These are phyloP conservation scores for Numenius phaeopus DNA, from an alignment of 2,797 vertebrate genomes.

Conservation along the genomic window DNA sequence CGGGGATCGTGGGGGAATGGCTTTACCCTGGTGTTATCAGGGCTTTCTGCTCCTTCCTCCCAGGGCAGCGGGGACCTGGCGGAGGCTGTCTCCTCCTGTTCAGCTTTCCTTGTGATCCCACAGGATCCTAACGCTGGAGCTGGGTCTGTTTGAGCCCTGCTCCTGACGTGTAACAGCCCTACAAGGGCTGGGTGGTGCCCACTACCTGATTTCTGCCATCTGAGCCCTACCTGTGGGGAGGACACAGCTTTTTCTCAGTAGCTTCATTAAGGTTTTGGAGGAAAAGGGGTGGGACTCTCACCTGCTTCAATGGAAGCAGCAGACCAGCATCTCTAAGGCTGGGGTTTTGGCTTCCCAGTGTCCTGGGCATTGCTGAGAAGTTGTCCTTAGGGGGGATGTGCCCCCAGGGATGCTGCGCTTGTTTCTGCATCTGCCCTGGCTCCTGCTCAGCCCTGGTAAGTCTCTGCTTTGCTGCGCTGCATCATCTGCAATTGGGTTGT, in stretches of 20 bases:
- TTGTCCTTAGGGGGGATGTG: accelerated
- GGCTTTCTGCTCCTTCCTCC: neutral
- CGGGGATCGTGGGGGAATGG: accelerated
- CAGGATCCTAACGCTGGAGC: neutral
- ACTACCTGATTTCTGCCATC: accelerated
- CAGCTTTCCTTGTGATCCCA: neutral
- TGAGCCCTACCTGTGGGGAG: neutral
- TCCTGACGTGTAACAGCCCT: neutral
- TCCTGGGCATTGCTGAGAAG: accelerated
- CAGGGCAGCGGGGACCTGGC: neutral
- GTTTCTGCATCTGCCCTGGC: neutral
- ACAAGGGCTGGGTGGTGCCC: accelerated
- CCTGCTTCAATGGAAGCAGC: neutral
- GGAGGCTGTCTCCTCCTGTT: too few relatives aligned
- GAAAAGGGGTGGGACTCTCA: neutral
- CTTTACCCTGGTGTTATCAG: accelerated
- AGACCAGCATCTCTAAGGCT: accelerated
- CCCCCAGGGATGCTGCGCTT: neutral
- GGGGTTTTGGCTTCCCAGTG: neutral
- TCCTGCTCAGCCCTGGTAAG: neutral
- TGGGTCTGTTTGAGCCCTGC: neutral
- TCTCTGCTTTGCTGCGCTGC: accelerated
- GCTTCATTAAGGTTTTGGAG: neutral
- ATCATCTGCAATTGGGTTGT: neutral
- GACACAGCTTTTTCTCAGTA: neutral